These are phyloP conservation scores for Diabrotica balteata DNA, from an alignment of 2,888 invertebrate genomes.

Conservation along the genomic window DNA sequence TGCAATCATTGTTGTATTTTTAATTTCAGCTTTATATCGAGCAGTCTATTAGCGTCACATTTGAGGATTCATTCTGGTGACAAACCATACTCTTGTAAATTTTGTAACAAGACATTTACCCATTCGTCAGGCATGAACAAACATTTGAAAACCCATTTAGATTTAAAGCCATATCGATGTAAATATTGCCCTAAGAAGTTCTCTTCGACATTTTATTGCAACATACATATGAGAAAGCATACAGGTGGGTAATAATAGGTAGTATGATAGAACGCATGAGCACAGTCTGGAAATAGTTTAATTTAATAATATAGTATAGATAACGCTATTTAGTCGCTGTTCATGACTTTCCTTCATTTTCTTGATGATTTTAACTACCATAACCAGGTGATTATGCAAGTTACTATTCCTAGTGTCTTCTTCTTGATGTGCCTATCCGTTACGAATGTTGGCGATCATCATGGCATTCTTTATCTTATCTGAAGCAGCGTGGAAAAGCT, in stretches of 20 bases:
- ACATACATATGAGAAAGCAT: constrained; percentile 46
- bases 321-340: too few relatives aligned
- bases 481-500: too few relatives aligned
- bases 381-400: too few relatives aligned
- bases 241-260: constrained; percentile 34
- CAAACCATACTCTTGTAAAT: constrained; percentile 47
- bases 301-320: not conserved
- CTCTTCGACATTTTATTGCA: constrained; percentile 47
- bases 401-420: too few relatives aligned
- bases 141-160: constrained; percentile 48
- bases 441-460: too few relatives aligned
- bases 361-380: too few relatives aligned
- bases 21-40: constrained; percentile 50
- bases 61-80: constrained; percentile 49
- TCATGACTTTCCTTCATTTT: too few relatives aligned
- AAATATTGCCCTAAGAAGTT: constrained; percentile 48
- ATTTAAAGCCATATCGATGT: constrained; percentile 46
- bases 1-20: not conserved
- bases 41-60: constrained; percentile 49
- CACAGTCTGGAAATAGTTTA: not conserved
- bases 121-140: constrained; percentile 46
- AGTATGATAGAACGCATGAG: too few relatives aligned
- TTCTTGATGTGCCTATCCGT: too few relatives aligned
- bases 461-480: too few relatives aligned
- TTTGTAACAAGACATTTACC: constrained; percentile 49